Percentiles rank a stretch among this genome's conserved stretches.
These are phyloP conservation scores for Microctenopoma lineatum DNA, from an alignment of 2,797 vertebrate species.

Conservation along the genomic window DNA sequence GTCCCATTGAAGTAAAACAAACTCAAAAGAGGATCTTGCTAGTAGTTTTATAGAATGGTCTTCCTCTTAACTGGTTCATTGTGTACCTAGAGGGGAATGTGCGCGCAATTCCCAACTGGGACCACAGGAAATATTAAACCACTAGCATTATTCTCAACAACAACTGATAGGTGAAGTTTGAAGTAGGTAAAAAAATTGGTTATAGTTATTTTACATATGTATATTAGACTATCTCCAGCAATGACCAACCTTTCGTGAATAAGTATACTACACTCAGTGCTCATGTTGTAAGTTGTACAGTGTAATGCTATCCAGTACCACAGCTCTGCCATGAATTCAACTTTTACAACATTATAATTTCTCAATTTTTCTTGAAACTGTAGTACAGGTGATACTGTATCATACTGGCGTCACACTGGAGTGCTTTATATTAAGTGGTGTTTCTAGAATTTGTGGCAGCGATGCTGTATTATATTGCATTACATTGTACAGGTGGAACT, in stretches of 20 bases:
- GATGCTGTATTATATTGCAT: no score
- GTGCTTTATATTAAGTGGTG: no score
- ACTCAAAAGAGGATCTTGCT: slow-evolving; percentile 50
- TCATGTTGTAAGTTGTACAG: no score
- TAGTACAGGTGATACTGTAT: no score
- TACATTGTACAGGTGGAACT: no score
- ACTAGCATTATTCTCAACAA: slow-evolving; percentile 19
- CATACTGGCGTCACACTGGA: no score
- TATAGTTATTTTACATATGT: slow-evolving; percentile 24
- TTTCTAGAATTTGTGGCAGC: no score
- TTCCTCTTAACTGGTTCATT: slow-evolving; percentile 52
- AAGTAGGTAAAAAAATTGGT: slow-evolving; percentile 29
- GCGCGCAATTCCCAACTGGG: slow-evolving; percentile 25
- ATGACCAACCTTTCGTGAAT: slow-evolving; percentile 35
- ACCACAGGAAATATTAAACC: slow-evolving; percentile 18
- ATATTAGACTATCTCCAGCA: slow-evolving; percentile 26
- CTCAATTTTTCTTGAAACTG: no score
- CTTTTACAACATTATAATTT: no score
- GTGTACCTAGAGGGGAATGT: slow-evolving; percentile 28
- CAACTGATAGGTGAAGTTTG: slow-evolving; percentile 11
- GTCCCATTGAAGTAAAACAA: slow-evolving; percentile 33
- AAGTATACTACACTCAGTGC: slow-evolving; percentile 24
- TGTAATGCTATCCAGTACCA: no score
- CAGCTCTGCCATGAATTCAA: no score
- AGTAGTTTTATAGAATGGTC: slow-evolving; percentile 44